Conservation (phyloP, 2,797 vertebrate genomes). For the Saguinus oedipus region DNA sequence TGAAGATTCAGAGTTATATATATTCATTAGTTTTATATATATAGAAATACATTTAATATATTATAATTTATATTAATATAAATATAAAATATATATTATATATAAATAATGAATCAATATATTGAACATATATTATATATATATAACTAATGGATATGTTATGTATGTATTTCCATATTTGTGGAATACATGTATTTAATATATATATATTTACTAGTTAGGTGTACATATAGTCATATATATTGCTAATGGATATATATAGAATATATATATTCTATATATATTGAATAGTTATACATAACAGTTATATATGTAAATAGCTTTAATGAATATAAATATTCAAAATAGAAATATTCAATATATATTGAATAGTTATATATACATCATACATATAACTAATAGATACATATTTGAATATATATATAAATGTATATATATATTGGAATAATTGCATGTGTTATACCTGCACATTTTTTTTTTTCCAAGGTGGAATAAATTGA, state of each 20-base stretch:
- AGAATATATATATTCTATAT: neutral
- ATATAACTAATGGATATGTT: neutral
- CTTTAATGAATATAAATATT: neutral
- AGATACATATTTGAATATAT: neutral
- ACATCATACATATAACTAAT: neutral
- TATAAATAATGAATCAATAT: neutral
- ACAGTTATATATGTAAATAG: neutral
- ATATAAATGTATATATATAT: neutral
- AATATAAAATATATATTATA: neutral
- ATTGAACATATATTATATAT: neutral
- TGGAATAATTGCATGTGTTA: neutral
- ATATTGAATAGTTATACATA: neutral
- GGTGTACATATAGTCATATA: neutral
- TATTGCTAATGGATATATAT: neutral
- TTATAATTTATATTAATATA: neutral
- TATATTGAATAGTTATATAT: neutral
- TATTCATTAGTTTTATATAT: neutral
- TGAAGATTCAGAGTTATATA: neutral
- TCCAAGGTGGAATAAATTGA: conserved; percentile 50
- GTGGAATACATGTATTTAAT: neutral
- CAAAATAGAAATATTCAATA: neutral
- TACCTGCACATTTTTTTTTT: conserved; percentile 43
- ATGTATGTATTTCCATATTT: neutral
- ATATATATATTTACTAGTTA: neutral
- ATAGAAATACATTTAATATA: neutral